A percentile compares a stretch with the other conserved stretches of the same genome.
phyloP scores from a whole-genome alignment of 2,797 vertebrate species.

The Sphaeramia orbicularis region DNA sequence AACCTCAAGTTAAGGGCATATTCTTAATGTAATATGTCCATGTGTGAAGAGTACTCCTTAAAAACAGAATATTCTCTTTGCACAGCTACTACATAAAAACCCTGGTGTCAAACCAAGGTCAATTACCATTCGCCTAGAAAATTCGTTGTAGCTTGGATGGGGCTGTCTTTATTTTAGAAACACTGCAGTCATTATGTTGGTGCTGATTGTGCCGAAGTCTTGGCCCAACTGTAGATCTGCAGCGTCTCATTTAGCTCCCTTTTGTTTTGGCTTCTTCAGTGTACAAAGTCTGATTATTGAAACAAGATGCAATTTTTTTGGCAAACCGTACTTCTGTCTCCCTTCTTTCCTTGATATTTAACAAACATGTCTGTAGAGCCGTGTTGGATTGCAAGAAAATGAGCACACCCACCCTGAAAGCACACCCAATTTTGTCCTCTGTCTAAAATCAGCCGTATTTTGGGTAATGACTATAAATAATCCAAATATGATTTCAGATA shows the following conservation, averaged over 20 bases:
- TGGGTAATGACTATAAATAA: slow-evolving; percentile 48
- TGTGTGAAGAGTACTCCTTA: no score
- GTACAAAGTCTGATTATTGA: slow-evolving; percentile 66
- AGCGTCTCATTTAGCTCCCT: slow-evolving; percentile 53
- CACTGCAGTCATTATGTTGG: slow-evolving; percentile 37
- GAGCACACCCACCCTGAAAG: slow-evolving; percentile 25
- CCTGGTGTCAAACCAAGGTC: neutral
- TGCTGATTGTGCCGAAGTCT: slow-evolving; percentile 31
- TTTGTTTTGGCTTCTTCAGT: slow-evolving; percentile 55
- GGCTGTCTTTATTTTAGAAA: slow-evolving; percentile 22
- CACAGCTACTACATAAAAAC: no score
- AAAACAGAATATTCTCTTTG: no score
- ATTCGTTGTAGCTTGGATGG: neutral
- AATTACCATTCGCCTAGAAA: slow-evolving; percentile 1
- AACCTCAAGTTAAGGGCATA: no score
- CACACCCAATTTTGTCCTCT: slow-evolving; percentile 37
- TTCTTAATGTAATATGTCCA: no score
- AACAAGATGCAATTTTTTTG: slow-evolving; percentile 57
- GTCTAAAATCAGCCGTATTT: slow-evolving; percentile 47
- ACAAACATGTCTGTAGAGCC: slow-evolving; percentile 32
- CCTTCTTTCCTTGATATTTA: slow-evolving; percentile 49
- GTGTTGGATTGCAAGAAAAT: slow-evolving; percentile 40
- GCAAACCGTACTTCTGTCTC: slow-evolving; percentile 56
- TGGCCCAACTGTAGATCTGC: slow-evolving; percentile 47
- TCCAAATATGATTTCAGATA: slow-evolving; percentile 43